Evolutionary conservation across 2,888 invertebrate genomes (phyloP), one percentile per base, ranked within the genome.

Genomic region (Drosophila formosana): DNA sequence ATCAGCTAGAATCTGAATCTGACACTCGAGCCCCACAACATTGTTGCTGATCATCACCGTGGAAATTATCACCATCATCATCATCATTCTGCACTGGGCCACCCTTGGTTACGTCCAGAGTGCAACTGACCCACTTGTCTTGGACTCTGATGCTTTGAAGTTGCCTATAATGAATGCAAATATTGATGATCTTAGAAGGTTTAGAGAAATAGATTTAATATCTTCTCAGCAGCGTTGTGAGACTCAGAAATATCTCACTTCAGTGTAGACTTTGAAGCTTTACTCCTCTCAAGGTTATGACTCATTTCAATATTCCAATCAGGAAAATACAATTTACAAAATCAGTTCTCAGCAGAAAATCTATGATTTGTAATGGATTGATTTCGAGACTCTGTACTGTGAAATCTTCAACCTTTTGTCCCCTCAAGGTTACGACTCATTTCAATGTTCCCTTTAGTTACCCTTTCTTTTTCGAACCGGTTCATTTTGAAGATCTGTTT

Each of bases 1-100:
- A n/a, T 69, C 71, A 71, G 72, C 68, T 63, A 52, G 69, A 88
- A 86, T 66, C 70, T 50, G 69, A 88, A 88, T 66, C 70, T 53
- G 82, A 86, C 78, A 88, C 87, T 56, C 55, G 32, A 32, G 5
- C 23, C 47, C 4, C 55, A 26, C 28, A 52, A 23, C 53, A 46
- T 34, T 47, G 46, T 23, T 55, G 45, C 34, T 18, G 55, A 32
- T 34, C 50, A 57, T 34, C 5, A 18, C 18, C 18, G 18, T 18
- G 18, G 18, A 18, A 18, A 37, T 43, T 3, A 45, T 53, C 1
- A 43, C 49, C 25, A 60, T 37, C 37, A 57, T 47, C 37, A 34
- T 26, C 30, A 58, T 47, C 30, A 28, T 39, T 26, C 45, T 45
- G n/a, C 9, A 43, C 23, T 51, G 13, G 67, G 46, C 63, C 72